Evolutionary conservation across 2,797 vertebrate genomes (phyloP).

Genomic region (Chiloscyllium punctatum): DNA sequence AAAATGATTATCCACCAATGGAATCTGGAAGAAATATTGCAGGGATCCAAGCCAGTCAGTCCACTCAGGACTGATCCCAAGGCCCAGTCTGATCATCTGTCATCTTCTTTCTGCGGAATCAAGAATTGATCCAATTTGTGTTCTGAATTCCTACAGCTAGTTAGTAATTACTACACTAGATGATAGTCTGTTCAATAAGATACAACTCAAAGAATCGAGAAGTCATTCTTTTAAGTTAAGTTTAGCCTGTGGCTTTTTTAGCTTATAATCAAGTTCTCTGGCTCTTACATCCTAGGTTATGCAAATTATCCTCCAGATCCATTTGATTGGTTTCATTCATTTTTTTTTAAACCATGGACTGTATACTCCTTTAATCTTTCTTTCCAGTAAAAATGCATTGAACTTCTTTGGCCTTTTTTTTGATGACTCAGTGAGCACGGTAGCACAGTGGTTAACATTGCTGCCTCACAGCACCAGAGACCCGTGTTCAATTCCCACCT

Average conservation of each 20-base stretch:
- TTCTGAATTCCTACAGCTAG: conserved; percentile 7
- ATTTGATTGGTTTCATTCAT: neutral
- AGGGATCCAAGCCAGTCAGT: neutral
- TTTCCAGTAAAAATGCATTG: neutral
- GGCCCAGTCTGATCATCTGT: conserved; percentile 5
- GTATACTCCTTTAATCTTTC: neutral
- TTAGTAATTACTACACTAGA: neutral
- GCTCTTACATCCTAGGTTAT: neutral
- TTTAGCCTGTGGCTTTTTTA: conserved; percentile 1
- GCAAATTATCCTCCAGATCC: neutral
- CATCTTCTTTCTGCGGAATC: neutral
- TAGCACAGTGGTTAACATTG: too few species aligned
- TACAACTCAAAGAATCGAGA: neutral
- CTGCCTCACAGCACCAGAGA: too few species aligned
- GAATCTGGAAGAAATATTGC: neutral
- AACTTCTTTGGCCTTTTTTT: neutral
- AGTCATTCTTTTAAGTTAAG: neutral
- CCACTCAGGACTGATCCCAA: neutral
- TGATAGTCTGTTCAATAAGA: conserved; percentile 6
- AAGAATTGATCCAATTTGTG: neutral
- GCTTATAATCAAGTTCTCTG: conserved; percentile 13
- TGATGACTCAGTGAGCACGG: neutral
- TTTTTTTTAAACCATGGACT: neutral
- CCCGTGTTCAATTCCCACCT: too few species aligned
- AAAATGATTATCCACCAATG: neutral